A percentile compares a stretch with the other conserved stretches of the same genome.
phyloP scores from a whole-genome alignment of 2,797 vertebrate genomes.

The Glossophaga mutica region DNA sequence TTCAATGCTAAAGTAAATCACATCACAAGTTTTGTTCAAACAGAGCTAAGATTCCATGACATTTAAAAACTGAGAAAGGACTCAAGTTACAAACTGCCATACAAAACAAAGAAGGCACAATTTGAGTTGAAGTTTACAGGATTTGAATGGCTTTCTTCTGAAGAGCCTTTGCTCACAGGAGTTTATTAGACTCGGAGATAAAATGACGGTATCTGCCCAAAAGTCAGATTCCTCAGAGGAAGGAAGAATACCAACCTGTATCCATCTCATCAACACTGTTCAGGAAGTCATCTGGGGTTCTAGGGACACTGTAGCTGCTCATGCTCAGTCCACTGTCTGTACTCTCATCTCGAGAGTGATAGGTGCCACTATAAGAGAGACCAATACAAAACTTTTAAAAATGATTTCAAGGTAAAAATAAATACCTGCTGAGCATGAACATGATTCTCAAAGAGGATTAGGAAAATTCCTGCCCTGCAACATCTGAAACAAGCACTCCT shows the following conservation, averaged over 20 bases:
- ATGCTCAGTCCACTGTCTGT: constrained; percentile 98
- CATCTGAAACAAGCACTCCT: neutral
- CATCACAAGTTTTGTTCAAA: neutral
- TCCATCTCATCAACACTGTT: constrained; percentile 99
- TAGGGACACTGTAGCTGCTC: constrained; percentile 99
- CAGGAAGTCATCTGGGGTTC: constrained; percentile 98
- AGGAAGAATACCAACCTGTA: constrained; percentile 86
- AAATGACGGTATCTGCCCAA: neutral
- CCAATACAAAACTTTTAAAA: neutral
- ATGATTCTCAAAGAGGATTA: neutral
- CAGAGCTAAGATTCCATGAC: neutral
- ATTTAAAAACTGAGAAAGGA: neutral
- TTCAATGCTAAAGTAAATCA: neutral
- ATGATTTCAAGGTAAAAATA: neutral
- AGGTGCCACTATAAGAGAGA: constrained; percentile 89
- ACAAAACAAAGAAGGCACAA: neutral
- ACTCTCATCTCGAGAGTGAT: constrained; percentile 99
- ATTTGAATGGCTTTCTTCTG: neutral
- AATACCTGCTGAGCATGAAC: neutral
- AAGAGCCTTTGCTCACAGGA: neutral
- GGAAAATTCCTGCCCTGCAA: neutral
- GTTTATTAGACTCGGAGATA: neutral
- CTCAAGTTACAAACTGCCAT: neutral
- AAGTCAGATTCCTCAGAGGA: neutral
- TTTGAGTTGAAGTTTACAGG: neutral